These are phyloP conservation scores for Hemistola chrysoprasaria DNA, from an alignment of 2,888 invertebrate species.

Conservation along the genomic window DNA sequence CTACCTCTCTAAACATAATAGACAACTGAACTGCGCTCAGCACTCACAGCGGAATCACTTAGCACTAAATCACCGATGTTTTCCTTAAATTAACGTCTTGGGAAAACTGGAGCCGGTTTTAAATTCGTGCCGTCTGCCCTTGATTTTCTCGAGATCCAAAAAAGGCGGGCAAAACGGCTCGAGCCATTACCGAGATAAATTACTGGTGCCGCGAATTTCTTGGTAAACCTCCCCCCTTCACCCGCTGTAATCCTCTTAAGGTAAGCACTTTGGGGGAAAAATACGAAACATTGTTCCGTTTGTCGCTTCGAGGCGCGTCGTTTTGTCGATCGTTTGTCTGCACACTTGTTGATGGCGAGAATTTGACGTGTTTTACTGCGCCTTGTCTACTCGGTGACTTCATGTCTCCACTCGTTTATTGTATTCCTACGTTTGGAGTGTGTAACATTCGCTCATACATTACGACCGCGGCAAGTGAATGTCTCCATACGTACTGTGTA, in stretches of 20 bases:
- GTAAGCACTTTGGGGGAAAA: slow-evolving; percentile 44
- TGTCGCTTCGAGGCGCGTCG: slow-evolving; percentile 11
- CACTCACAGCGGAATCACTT: slow-evolving; percentile 35
- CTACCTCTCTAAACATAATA: not conserved
- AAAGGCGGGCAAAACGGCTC: slow-evolving; percentile 62
- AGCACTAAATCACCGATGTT: slow-evolving; percentile 64
- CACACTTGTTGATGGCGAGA: slow-evolving; percentile 28
- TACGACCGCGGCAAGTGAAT: too few species aligned
- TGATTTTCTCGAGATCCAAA: slow-evolving; percentile 65
- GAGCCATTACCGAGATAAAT: slow-evolving; percentile 74
- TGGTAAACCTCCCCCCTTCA: slow-evolving; percentile 33
- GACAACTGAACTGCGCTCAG: not conserved
- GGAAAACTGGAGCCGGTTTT: slow-evolving; percentile 57
- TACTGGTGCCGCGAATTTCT: slow-evolving; percentile 54
- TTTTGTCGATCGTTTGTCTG: slow-evolving; percentile 23
- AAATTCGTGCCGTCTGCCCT: slow-evolving; percentile 53
- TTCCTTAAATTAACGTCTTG: slow-evolving; percentile 58
- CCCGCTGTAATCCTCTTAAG: slow-evolving; percentile 54
- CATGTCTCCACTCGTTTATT: slow-evolving; percentile 5
- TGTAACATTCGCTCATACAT: too few species aligned
- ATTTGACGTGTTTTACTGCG: slow-evolving; percentile 1
- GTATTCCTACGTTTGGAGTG: not conserved
- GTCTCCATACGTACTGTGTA: too few species aligned
- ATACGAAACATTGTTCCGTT: slow-evolving; percentile 30
- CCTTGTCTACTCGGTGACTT: not conserved